phyloP scores from a whole-genome alignment of 2,888 invertebrate species.

The Mythimna lalbum region DNA sequence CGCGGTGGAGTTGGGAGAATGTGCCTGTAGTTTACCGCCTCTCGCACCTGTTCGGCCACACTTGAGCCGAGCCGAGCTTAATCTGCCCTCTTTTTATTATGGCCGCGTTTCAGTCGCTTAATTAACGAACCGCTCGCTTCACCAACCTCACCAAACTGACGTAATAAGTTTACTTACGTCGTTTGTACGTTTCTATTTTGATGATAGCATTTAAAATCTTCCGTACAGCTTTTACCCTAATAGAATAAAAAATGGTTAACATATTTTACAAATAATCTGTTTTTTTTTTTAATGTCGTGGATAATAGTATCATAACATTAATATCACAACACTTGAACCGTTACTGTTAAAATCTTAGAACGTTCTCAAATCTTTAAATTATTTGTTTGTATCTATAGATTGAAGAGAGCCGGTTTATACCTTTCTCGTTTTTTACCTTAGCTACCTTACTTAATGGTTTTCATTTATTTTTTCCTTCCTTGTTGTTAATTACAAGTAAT shows the following conservation, averaged over 20 bases:
- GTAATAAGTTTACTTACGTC: slow-evolving; percentile 53
- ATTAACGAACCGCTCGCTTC: slow-evolving; percentile 76
- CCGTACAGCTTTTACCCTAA: background rate
- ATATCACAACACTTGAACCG: background rate
- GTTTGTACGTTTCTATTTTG: slow-evolving; percentile 38
- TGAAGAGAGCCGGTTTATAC: slow-evolving; percentile 20
- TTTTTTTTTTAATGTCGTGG: background rate
- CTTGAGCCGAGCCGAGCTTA: slow-evolving; percentile 72
- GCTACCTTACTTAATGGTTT: slow-evolving; percentile 32
- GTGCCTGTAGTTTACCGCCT: slow-evolving; percentile 70
- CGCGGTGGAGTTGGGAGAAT: slow-evolving; percentile 75
- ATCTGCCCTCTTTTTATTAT: slow-evolving; percentile 80
- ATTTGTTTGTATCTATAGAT: slow-evolving; percentile 36
- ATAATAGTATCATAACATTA: background rate
- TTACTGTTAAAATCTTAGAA: background rate
- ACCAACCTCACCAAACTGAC: slow-evolving; percentile 63
- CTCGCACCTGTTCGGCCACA: slow-evolving; percentile 80
- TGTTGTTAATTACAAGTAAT: slow-evolving; percentile 62
- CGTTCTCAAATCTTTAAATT: slow-evolving; percentile 22
- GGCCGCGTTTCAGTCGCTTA: slow-evolving; percentile 75
- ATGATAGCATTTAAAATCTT: slow-evolving; percentile 26
- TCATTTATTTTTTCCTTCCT: slow-evolving; percentile 38
- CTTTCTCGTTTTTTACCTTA: slow-evolving; percentile 31
- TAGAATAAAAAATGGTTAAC: background rate
- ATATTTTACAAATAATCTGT: background rate